phyloP scores from a whole-genome alignment of 2,113 vertebrate species.

The Notiomystis cincta region DNA sequence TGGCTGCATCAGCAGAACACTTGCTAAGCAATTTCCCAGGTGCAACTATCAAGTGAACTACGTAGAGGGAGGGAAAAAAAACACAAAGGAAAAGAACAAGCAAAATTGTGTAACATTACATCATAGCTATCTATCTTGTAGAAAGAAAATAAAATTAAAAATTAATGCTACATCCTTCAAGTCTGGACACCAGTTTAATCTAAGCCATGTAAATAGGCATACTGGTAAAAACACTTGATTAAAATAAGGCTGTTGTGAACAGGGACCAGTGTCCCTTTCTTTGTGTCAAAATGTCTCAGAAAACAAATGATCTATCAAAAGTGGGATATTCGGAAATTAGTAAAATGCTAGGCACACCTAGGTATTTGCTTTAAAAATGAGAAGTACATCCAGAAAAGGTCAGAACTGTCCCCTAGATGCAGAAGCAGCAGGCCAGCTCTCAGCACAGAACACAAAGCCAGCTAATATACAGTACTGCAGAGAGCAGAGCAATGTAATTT shows the following conservation, averaged over 20 bases:
- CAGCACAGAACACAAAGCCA: not conserved
- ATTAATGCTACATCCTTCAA: not conserved
- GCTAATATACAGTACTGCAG: not conserved
- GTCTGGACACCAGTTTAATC: not conserved
- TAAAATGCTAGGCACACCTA: not conserved
- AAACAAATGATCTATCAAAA: not conserved
- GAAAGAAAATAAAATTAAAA: not conserved
- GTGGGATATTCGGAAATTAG: not conserved
- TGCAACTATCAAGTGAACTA: not conserved
- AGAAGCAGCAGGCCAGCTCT: not conserved
- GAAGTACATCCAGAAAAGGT: not conserved
- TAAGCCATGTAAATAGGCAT: not conserved
- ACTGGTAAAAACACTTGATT: not conserved
- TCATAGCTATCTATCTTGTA: not conserved
- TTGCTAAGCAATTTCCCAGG: not conserved
- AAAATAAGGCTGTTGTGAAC: not conserved
- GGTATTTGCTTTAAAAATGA: not conserved
- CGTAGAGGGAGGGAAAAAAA: fast-evolving
- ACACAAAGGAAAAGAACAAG: too few relatives aligned
- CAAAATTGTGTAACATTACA: fast-evolving
- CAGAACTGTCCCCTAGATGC: not conserved
- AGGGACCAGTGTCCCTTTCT: not conserved
- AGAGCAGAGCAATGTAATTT: not conserved
- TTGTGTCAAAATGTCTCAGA: not conserved
- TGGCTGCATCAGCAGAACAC: not conserved